Evolutionary conservation across 2,113 vertebrate species (phyloP), one percentile per base, ranked within the genome.

Genomic region (Alethe castanea): DNA sequence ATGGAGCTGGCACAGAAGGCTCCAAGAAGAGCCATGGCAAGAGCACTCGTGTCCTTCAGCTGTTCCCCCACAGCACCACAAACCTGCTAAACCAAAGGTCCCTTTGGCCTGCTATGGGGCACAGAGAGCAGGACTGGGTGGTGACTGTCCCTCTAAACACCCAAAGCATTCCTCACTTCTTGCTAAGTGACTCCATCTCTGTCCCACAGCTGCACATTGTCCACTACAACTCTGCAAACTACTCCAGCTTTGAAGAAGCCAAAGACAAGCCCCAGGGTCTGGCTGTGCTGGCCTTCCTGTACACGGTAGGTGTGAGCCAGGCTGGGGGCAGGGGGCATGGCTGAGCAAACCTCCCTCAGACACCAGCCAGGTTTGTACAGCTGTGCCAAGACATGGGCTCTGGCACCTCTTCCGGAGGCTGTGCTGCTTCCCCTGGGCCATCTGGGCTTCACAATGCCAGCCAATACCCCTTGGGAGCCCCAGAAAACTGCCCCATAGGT

Each of bases 201-300:
- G 50, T 89, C 82, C 94, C 52, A 19, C 98, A 99, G 99, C 97
- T 99, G 57, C 99, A 99, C 56, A 82, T 99, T 3, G 99, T 99
- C 86, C 99, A 99, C 96, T 99, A 99, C 96, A 99, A 99, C 81
- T 98, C 98, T 20, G 98, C 95, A 3, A 98, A 98, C 81, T 99
- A 99, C 90, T 54, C 64, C 0, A 99, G 97, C 96, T 99, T 98
- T 22, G 94, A 97, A 0, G 95, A 98, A 25, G 99, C 99, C 81
- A 97, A 94, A 85, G 95, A 98, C 57, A 98, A 98, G 38, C 90
- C 97, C 0, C 98, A 99, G 0, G 99, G 99, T 1, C 42, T 99
- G 96, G 99, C 99, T 1, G 99, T 99, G 33, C 96, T 99, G 10
- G 99, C 99, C 19, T 98, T 98, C 93, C 97, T 99, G 19, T 97